These are phyloP conservation scores for Scolanthus callimorphus DNA, from an alignment of 92 coral and sea anemone species.

Conservation along the genomic window DNA sequence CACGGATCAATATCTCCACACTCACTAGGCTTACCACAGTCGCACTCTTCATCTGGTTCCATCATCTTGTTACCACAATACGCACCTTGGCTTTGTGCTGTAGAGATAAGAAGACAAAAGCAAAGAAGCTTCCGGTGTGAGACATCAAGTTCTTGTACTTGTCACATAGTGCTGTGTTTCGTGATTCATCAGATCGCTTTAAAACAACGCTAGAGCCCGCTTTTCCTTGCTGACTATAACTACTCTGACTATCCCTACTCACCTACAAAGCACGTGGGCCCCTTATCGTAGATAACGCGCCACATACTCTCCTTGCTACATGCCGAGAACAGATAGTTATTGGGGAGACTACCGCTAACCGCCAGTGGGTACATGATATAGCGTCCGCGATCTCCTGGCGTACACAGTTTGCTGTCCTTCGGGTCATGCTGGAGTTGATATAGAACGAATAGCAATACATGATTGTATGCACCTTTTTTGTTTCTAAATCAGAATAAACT, in stretches of 20 bases:
- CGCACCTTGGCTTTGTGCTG: constrained; percentile 65
- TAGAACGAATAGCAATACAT: too few relatives aligned
- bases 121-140: too few relatives aligned
- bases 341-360: constrained; percentile 61
- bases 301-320: constrained; percentile 76
- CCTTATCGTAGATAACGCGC: constrained; percentile 47
- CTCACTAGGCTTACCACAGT: constrained; percentile 72
- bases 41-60: constrained; percentile 87
- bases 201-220: too few relatives aligned
- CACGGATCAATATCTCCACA: constrained; percentile 77
- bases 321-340: constrained; percentile 73
- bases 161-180: too few relatives aligned
- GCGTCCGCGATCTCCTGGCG: constrained; percentile 64
- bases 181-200: too few relatives aligned
- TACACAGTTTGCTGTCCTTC: constrained; percentile 36
- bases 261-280: constrained; percentile 81
- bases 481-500: too few relatives aligned
- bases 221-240: too few relatives aligned
- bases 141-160: too few relatives aligned
- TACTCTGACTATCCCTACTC: too few relatives aligned
- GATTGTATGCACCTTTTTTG: too few relatives aligned
- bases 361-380: constrained; percentile 78
- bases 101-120: neutral
- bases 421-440: constrained; percentile 75
- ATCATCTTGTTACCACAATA: constrained; percentile 88